Evolutionary conservation across 2,888 invertebrate species (phyloP).

Genomic region (Mimachlamys varia): DNA sequence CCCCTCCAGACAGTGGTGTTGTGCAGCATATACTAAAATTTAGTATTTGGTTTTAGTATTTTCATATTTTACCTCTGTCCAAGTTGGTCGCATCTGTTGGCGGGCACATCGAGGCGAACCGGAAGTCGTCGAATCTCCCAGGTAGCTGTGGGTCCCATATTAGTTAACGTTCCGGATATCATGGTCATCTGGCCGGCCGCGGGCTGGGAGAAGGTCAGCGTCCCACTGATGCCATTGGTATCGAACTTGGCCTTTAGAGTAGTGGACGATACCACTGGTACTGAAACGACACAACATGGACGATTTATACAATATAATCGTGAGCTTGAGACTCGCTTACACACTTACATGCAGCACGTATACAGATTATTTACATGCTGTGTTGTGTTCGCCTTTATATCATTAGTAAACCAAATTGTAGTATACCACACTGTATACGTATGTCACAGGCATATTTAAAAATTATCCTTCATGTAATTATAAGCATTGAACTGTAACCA

Average conservation of each 20-base stretch:
- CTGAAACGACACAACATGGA: neutral
- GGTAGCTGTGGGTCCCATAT: conserved; percentile 46
- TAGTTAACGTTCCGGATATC: conserved; percentile 83
- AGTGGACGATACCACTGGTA: neutral
- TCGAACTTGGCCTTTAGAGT: neutral
- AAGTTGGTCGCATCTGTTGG: conserved; percentile 57
- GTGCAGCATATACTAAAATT: too few species aligned
- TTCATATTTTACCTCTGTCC: conserved; percentile 59
- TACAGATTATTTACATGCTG: too few species aligned
- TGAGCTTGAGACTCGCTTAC: neutral
- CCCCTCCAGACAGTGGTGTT: too few species aligned
- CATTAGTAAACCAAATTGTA: too few species aligned
- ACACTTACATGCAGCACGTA: too few species aligned
- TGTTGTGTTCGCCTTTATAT: too few species aligned
- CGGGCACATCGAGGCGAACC: conserved; percentile 58
- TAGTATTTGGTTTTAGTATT: too few species aligned
- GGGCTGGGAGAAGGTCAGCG: conserved; percentile 89
- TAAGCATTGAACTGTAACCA: too few species aligned
- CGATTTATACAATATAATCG: neutral
- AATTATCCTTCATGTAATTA: too few species aligned
- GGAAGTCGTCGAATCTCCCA: conserved; percentile 59
- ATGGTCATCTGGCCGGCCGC: conserved; percentile 88
- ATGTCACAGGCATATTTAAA: too few species aligned
- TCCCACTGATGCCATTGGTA: conserved; percentile 89
- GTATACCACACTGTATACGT: too few species aligned